Base-by-base conservation (phyloP, 1,140 invertebrate species). In the Drosophila arizonae region DNA sequence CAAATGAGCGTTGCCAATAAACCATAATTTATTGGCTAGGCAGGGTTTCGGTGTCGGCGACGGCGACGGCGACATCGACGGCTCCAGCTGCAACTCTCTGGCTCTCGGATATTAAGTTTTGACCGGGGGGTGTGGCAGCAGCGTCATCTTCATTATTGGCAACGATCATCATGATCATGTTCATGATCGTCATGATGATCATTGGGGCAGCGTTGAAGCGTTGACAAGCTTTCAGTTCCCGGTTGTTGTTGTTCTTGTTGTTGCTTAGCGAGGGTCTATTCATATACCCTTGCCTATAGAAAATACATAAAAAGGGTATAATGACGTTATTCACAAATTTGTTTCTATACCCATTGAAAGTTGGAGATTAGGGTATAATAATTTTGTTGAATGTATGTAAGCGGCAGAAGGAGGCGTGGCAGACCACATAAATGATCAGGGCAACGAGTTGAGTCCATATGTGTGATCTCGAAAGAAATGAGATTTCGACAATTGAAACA, bases 21-120 rank as follows among this genome's bases (percentile, higher is more conserved):
- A 82, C 71, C 79, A 73, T 86, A 82, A 86, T 88, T 86, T 86
- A 86, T 86, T 72, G 65, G 58, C 62, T 54, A 60, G 48, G 17
- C 62, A 39, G 63, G 57, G 67, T 33, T 30, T 60, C 28, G 11
- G 36, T 10, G 36, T 3, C 36, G 36, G 10, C 36, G 36, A 39
- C 4, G 8, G 6, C 33, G 33, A 36, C 8, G 11, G 10, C 36
- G 36, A 11, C 36, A 10, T 13, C 39, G 54, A 28, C 26, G 26
- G 65, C 26, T 50, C 10, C 43, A 33, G n/a, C n/a, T 58, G 36
- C 55, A 62, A 36, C 52, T 46, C 52, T 66, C 41, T 9, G 28
- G 8, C 26, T 66, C 8, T 66, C 11, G 26, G 51, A 28, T 21
- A 24, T 11, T 28, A 43, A 45, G 24, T 39, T 45, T 58, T 39